A percentile compares a stretch with the other conserved stretches of the same genome.
phyloP scores from a whole-genome alignment of 2,888 invertebrate species.

The Cantharis lateralis region DNA sequence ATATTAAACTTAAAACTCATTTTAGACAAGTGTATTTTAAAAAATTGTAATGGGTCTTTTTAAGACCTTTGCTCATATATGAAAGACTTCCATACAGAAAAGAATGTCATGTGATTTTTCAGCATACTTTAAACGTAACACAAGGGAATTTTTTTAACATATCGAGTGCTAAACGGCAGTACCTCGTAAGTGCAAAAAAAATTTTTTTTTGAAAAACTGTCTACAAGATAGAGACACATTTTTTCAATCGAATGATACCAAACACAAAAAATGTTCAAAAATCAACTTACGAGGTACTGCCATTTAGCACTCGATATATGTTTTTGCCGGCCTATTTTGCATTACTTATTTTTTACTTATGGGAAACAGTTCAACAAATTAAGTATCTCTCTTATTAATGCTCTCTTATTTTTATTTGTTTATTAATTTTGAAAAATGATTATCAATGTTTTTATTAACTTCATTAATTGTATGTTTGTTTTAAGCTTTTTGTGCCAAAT shows the following conservation, averaged over 20 bases:
- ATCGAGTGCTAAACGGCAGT: no score
- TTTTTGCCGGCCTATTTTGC: slow-evolving; percentile 19
- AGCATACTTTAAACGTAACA: not conserved
- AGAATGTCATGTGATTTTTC: slow-evolving; percentile 41
- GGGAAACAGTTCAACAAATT: not conserved
- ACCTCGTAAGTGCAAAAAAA: no score
- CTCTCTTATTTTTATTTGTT: slow-evolving; percentile 15
- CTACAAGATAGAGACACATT: no score
- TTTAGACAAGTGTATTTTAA: slow-evolving; percentile 22
- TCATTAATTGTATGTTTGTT: not conserved
- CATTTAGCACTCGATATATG: no score
- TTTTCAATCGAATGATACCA: no score
- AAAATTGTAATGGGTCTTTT: slow-evolving; percentile 24
- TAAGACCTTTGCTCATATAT: slow-evolving; percentile 43
- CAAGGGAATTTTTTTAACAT: not conserved
- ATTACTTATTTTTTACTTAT: slow-evolving; percentile 12
- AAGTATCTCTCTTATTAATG: slow-evolving; percentile 9
- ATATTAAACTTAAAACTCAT: slow-evolving; percentile 25
- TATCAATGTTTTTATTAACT: not conserved
- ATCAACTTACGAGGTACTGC: no score
- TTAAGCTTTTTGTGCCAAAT: not conserved
- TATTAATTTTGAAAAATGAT: not conserved
- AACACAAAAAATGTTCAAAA: no score
- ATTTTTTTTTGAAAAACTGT: no score
- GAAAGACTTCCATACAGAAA: slow-evolving; percentile 44